A percentile compares a stretch with the other conserved stretches of the same genome.
These are phyloP conservation scores for Chrysomela aeneicollis DNA, from an alignment of 2,888 invertebrate genomes.

Conservation along the genomic window DNA sequence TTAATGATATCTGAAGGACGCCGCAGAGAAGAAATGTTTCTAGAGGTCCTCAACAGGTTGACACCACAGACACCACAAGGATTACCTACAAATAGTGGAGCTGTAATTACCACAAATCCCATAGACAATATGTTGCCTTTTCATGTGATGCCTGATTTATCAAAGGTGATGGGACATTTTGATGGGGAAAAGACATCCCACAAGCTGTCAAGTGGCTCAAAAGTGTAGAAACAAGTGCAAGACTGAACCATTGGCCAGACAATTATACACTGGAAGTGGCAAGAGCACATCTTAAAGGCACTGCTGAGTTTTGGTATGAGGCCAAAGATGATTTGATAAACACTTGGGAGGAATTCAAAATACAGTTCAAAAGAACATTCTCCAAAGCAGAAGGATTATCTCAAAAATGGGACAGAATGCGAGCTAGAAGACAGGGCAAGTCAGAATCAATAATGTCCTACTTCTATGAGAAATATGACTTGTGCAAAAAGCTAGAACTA, in stretches of 20 bases:
- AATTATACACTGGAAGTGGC: slow-evolving; percentile 4
- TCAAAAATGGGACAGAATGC: slow-evolving; percentile 12
- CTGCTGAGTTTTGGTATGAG: slow-evolving; percentile 10
- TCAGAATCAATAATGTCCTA: neutral
- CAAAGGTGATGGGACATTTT: too few species aligned
- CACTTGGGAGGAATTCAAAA: neutral
- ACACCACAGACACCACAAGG: too few species aligned
- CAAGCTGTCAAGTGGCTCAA: too few species aligned
- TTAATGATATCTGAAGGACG: too few species aligned
- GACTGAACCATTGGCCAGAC: neutral
- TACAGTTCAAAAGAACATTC: slow-evolving; percentile 2
- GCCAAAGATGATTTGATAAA: neutral
- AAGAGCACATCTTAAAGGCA: slow-evolving; percentile 1
- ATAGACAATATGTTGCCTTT: too few species aligned
- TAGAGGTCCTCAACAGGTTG: too few species aligned
- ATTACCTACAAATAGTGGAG: too few species aligned
- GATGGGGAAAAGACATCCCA: too few species aligned
- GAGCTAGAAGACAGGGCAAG: neutral
- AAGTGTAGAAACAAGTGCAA: too few species aligned
- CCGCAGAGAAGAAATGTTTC: too few species aligned
- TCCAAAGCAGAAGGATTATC: neutral
- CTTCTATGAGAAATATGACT: neutral
- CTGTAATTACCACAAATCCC: too few species aligned
- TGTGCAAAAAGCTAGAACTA: neutral
- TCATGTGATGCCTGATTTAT: too few species aligned